Percentiles rank a stretch among this genome's conserved stretches.
phyloP scores from a whole-genome alignment of 2,888 invertebrate genomes.

The Acanthosepion esculentum region DNA sequence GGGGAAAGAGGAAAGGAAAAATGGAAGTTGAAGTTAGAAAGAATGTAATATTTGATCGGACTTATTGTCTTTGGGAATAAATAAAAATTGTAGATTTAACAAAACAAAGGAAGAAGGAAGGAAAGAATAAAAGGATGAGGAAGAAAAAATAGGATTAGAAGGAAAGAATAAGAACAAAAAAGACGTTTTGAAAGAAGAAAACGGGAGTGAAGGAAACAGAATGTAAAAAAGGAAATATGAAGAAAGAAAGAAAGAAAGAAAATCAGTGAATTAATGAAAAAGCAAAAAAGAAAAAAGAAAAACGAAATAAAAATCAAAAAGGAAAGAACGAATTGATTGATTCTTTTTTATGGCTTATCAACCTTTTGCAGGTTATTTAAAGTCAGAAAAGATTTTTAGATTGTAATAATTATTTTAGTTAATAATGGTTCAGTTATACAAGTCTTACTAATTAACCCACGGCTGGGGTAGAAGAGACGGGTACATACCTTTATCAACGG shows the following conservation, averaged over 20 bases:
- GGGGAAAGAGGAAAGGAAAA: not conserved
- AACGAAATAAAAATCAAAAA: not conserved
- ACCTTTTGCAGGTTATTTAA: no score
- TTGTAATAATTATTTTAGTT: no score
- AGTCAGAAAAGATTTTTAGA: no score
- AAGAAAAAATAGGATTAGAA: not conserved
- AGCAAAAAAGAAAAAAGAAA: not conserved
- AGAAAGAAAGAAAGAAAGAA: not conserved
- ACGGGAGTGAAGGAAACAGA: not conserved
- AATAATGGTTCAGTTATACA: no score
- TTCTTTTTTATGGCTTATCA: no score
- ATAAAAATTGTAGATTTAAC: not conserved
- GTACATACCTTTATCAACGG: no score
- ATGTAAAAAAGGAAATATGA: not conserved
- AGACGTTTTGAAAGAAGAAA: not conserved
- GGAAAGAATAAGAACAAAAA: not conserved
- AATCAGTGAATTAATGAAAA: not conserved
- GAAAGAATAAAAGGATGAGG: no score
- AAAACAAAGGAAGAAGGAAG: not conserved
- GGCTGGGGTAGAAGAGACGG: no score
- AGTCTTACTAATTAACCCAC: no score
- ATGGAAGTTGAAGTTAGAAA: not conserved
- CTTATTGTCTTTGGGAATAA: not conserved
- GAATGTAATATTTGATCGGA: not conserved
- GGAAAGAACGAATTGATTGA: no score